Conservation (phyloP, 2,113 vertebrate genomes). For the Pica pica region DNA sequence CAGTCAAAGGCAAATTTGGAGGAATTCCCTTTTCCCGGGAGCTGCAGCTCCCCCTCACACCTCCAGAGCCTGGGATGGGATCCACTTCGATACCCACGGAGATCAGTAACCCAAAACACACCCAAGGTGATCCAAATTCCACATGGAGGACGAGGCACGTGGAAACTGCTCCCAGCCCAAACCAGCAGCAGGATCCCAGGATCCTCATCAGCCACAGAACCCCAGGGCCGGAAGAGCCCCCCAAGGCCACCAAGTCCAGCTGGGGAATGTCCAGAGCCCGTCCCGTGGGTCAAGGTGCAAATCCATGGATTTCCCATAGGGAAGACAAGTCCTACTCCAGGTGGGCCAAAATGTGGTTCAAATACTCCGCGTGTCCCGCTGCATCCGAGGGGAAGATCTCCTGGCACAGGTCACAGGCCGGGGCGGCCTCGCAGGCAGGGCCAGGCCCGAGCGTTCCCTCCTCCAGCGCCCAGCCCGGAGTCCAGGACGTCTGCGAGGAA, state of each 20-base stretch:
- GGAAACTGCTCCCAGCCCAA: rapidly evolving
- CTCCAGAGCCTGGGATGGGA: neutral
- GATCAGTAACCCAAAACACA: neutral
- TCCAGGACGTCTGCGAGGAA: constrained; percentile 54
- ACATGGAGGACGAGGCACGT: rapidly evolving
- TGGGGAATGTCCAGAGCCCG: rapidly evolving
- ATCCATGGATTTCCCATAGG: rapidly evolving
- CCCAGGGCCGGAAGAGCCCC: neutral
- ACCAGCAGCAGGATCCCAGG: neutral
- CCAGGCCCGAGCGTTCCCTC: neutral
- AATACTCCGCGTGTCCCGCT: constrained; percentile 65
- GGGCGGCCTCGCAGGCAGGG: constrained; percentile 49
- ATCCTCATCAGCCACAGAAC: neutral
- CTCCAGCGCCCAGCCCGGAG: constrained; percentile 29
- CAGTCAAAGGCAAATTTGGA: neutral
- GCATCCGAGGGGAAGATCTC: constrained; percentile 69
- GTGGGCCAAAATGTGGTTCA: constrained; percentile 72
- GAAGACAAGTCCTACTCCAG: neutral
- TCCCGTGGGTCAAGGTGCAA: rapidly evolving
- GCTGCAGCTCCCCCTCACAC: neutral
- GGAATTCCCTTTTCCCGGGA: neutral
- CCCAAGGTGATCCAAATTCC: rapidly evolving
- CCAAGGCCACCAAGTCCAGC: rapidly evolving
- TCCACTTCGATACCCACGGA: rapidly evolving
- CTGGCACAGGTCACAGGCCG: constrained; percentile 77